These are phyloP conservation scores for Limnephilus lunatus DNA, from an alignment of 2,888 invertebrate species.

Conservation along the genomic window DNA sequence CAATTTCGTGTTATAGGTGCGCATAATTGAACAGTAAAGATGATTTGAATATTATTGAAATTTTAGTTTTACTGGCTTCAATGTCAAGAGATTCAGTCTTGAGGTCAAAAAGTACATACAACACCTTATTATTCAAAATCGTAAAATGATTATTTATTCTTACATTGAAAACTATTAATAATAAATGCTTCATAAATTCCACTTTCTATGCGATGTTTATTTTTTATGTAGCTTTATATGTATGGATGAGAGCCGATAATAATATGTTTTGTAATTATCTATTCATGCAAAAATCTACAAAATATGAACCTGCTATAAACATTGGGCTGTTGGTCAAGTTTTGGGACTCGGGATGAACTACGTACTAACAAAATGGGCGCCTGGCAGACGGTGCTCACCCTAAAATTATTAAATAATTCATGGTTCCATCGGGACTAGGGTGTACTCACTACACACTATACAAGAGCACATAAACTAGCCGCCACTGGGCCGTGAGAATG, in stretches of 20 bases:
- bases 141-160: background rate
- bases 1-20: conserved; percentile 25
- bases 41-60: conserved; percentile 22
- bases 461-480: background rate
- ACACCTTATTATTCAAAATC: background rate
- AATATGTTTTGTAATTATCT: background rate
- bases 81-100: background rate
- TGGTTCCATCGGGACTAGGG: conserved; percentile 30
- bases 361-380: background rate
- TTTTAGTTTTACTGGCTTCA: background rate
- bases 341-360: background rate
- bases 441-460: background rate
- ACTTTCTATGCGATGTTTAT: background rate
- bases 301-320: background rate
- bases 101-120: background rate
- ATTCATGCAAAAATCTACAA: background rate
- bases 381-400: conserved; percentile 36
- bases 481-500: conserved; percentile 41
- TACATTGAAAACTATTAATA: background rate
- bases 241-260: background rate
- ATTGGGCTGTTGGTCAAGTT: background rate
- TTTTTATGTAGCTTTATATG: background rate
- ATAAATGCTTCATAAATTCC: background rate
- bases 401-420: conserved; percentile 60
- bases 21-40: background rate